Evolutionary conservation across 2,888 invertebrate species (phyloP), one percentile per base, ranked within the genome.

Genomic region (Athalia rosae): DNA sequence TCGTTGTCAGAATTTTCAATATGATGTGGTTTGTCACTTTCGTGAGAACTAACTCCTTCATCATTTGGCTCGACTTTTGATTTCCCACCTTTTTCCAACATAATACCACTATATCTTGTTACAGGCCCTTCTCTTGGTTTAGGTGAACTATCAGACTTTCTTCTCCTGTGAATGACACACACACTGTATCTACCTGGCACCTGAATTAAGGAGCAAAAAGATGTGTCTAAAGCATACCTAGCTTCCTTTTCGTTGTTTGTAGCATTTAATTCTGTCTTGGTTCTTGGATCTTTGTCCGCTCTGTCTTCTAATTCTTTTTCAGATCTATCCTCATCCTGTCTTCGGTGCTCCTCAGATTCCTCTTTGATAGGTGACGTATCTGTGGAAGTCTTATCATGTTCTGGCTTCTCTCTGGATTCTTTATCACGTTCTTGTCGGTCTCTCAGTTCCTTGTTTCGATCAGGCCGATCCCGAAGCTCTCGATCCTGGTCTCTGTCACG

Each of bases 1-100:
- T 87, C 89, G 73, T 89, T 88, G 63, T 89, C 89, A n/a, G 88
- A 87, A 82, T 89, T 88, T 64, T 87, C 88, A 79, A 89, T 89
- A 77, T 88, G 89, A 66, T 85, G 87, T 48, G 83, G 85, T 64
- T 87, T 88, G 74, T 87, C 89, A 77, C 89, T 89, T 81, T 87
- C 89, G 41, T 84, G 85, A 0, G 86, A 89, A 78, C 89, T 88
- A 64, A 84, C 88, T 64, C 89, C 87, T 6, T 81, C 81, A 76
- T 84, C 85, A 28, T 82, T 83, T 53, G 79, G 76, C 63, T 85
- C 86, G 15, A 76, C 80, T 81, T 88, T 88, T 48, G 84, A 77
- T 71, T 89, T 88, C 4, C 79, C 84, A 76, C 86, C 86, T 77
- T 89, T 89, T 28, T 86, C 88, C 8, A 79, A 43, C 63, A 82